Evolutionary conservation across 2,113 vertebrate genomes (phyloP).

Genomic region (Phaethon lepturus): DNA sequence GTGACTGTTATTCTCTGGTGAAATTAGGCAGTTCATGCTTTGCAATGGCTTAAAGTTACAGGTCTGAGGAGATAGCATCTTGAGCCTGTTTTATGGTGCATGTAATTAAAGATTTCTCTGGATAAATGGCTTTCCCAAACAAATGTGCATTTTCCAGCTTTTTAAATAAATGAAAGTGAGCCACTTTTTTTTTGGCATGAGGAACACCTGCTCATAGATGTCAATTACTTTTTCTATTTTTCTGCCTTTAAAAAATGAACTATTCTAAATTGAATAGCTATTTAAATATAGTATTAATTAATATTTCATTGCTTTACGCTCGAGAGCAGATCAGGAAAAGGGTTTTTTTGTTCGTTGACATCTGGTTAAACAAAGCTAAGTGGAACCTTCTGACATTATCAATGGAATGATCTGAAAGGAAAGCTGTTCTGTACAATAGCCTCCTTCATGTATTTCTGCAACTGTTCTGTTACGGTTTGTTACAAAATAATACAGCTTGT

Average conservation of each 20-base stretch:
- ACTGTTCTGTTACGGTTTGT: slow-evolving; percentile 19
- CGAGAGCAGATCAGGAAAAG: slow-evolving; percentile 28
- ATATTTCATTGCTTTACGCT: slow-evolving; percentile 73
- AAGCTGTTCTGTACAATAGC: slow-evolving; percentile 15
- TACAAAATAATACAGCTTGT: neutral
- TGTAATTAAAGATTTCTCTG: slow-evolving; percentile 49
- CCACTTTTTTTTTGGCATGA: neutral
- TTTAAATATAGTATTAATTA: slow-evolving; percentile 75
- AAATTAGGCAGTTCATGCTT: neutral
- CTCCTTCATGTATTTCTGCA: slow-evolving; percentile 35
- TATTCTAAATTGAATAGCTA: slow-evolving; percentile 64
- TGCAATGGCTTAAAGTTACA: slow-evolving; percentile 10
- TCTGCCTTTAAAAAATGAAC: slow-evolving; percentile 58
- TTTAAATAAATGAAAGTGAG: slow-evolving; percentile 19
- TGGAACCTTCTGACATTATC: slow-evolving; percentile 65
- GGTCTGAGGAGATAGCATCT: slow-evolving; percentile 36
- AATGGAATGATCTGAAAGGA: slow-evolving; percentile 51
- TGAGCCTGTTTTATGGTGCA: slow-evolving; percentile 45
- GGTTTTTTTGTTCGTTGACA: slow-evolving; percentile 35
- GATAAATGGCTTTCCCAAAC: slow-evolving; percentile 12
- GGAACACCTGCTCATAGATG: slow-evolving; percentile 24
- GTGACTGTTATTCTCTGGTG: neutral
- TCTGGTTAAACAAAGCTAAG: slow-evolving; percentile 59
- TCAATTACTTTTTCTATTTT: slow-evolving; percentile 49
- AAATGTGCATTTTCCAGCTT: neutral